Conservation (phyloP, 1,140 invertebrate genomes). For the Epicauta chinensis region DNA sequence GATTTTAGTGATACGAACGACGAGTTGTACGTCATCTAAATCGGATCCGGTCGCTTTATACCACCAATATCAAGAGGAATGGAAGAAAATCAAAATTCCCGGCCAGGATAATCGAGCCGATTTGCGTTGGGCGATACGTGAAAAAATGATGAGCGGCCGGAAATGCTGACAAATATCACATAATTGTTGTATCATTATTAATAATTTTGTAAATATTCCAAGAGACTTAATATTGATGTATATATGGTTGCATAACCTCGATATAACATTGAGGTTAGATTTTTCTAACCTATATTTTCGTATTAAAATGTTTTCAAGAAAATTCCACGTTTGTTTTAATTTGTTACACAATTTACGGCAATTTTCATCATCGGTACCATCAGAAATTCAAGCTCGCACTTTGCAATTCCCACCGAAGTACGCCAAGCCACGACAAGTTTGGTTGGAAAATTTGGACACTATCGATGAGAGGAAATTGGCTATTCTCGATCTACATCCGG, state of each 20-base stretch:
- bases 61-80: conserved; percentile 65
- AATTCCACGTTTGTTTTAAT: neutral
- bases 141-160: conserved; percentile 48
- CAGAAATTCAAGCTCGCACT: conserved; percentile 10
- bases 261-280: too few relatives aligned
- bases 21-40: conserved; percentile 35
- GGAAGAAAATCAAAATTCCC: conserved; percentile 65
- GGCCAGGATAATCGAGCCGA: conserved; percentile 56
- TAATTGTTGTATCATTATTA: too few relatives aligned
- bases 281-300: neutral
- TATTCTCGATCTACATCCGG: conserved; percentile 81
- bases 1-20: neutral
- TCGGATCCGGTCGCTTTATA: conserved; percentile 67
- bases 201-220: too few relatives aligned
- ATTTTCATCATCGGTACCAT: too few relatives aligned
- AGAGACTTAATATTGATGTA: too few relatives aligned
- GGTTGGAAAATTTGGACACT: conserved; percentile 86
- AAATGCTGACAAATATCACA: too few relatives aligned
- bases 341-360: too few relatives aligned
- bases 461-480: conserved; percentile 74
- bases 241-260: too few relatives aligned
- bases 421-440: conserved; percentile 68
- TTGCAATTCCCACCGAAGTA: conserved; percentile 43
- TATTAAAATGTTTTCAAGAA: conserved; percentile 2
- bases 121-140: conserved; percentile 56